Conservation (phyloP, 2,888 invertebrate genomes). For the Callyntrura guangdongensis region DNA sequence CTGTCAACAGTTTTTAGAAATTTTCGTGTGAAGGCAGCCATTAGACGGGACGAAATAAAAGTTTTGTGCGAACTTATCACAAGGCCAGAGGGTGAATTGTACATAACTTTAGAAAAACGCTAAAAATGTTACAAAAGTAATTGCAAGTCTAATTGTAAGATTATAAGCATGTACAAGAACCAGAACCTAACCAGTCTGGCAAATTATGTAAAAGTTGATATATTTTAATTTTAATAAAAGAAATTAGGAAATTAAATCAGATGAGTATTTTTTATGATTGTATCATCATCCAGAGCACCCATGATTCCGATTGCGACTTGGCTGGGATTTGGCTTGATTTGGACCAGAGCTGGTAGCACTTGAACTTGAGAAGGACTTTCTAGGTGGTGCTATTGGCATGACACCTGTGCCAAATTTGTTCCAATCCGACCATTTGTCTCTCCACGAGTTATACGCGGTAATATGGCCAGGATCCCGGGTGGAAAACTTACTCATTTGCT, state of each 20-base stretch:
- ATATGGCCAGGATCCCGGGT: background rate
- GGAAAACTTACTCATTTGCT: background rate
- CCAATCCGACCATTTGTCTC: background rate
- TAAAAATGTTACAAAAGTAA: background rate
- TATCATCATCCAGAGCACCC: no score
- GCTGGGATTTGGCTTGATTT: no score
- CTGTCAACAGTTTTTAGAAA: conserved; percentile 88
- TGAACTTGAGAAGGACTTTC: background rate
- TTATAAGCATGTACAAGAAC: no score
- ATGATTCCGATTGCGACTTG: no score
- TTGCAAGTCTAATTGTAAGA: background rate
- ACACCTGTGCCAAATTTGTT: background rate
- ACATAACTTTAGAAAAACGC: conserved; percentile 49
- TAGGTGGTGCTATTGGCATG: background rate
- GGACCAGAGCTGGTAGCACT: no score
- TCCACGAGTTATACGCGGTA: background rate
- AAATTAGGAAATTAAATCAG: no score
- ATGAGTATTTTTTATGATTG: no score
- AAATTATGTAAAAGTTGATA: no score
- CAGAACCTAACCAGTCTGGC: no score
- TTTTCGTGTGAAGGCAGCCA: conserved; percentile 88
- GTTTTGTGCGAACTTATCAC: conserved; percentile 88
- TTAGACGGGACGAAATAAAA: conserved; percentile 88
- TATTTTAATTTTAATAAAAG: no score
- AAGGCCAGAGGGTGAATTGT: conserved; percentile 88